Evolutionary conservation across 1,140 invertebrate species (phyloP).

Genomic region (Oedothorax gibbosus): DNA sequence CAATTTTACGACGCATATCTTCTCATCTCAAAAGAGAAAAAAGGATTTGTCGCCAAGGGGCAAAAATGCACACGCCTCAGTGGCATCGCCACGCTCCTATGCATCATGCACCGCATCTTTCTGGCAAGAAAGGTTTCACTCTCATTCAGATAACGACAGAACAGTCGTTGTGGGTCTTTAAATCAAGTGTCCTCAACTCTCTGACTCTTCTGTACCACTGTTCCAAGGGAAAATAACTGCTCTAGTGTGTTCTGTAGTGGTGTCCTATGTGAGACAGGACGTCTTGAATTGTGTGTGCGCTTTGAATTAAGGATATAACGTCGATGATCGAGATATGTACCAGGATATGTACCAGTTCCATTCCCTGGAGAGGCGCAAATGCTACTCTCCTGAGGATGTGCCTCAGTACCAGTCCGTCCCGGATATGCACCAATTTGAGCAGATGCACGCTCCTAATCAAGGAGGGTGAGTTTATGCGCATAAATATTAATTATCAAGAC

Average conservation of each 20-base stretch:
- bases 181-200: neutral
- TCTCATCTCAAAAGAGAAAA: constrained; percentile 11
- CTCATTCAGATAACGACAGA: constrained; percentile 35
- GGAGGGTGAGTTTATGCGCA: constrained; percentile 14
- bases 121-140: constrained; percentile 24
- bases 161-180: constrained; percentile 1
- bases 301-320: neutral
- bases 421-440: constrained; percentile 43
- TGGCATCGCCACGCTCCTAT: constrained; percentile 38
- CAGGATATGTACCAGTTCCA: constrained; percentile 30
- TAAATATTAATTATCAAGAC: too few relatives aligned
- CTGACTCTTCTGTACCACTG: too few relatives aligned
- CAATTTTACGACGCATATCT: constrained; percentile 32
- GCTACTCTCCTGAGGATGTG: constrained; percentile 2
- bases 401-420: constrained; percentile 28
- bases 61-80: constrained; percentile 48
- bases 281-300: too few relatives aligned
- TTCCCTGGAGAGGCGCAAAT: constrained; percentile 42
- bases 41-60: constrained; percentile 49
- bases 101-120: neutral
- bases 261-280: constrained; percentile 3
- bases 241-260: neutral
- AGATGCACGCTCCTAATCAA: neutral
- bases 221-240: too few relatives aligned
- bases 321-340: constrained; percentile 27